These are phyloP conservation scores for Calephelis virginiensis DNA, from an alignment of 1,140 invertebrate species.

Conservation along the genomic window DNA sequence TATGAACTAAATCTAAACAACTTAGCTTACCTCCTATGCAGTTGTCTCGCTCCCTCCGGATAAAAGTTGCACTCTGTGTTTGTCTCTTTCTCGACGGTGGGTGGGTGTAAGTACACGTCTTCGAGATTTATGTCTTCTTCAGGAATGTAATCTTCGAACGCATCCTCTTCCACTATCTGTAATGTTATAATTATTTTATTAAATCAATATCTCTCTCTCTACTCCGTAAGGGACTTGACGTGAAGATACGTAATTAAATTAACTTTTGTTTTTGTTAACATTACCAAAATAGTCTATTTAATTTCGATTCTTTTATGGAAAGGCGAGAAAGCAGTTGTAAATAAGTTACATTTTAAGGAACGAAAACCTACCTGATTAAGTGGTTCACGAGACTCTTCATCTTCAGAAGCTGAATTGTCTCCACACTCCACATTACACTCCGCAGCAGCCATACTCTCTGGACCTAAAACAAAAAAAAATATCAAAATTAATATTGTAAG, in stretches of 20 bases:
- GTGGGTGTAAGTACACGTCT: constrained; percentile 56
- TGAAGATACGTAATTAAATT: too few relatives aligned
- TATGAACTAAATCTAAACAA: too few relatives aligned
- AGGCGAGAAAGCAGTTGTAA: too few relatives aligned
- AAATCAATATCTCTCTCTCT: too few relatives aligned
- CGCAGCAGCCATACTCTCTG: constrained; percentile 66
- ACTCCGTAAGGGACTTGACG: too few relatives aligned
- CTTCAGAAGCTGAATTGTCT: constrained; percentile 72
- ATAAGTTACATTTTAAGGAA: not conserved
- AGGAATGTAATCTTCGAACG: constrained; percentile 77
- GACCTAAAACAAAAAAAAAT: constrained; percentile 40
- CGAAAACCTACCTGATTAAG: constrained; percentile 58
- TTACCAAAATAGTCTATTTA: too few relatives aligned
- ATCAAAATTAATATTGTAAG: not conserved
- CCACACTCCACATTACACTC: constrained; percentile 68
- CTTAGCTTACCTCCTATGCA: constrained; percentile 57
- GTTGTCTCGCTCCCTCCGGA: constrained; percentile 83
- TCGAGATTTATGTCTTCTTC: constrained; percentile 67
- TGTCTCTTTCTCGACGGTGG: constrained; percentile 93
- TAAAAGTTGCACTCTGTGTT: constrained; percentile 96
- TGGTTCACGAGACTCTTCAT: constrained; percentile 68
- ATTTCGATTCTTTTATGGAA: too few relatives aligned
- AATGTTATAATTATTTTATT: constrained; percentile 14
- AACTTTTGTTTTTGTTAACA: not conserved
- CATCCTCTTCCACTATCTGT: constrained; percentile 77